Conservation (phyloP, 2,113 vertebrate genomes). For the Vombatus ursinus region DNA sequence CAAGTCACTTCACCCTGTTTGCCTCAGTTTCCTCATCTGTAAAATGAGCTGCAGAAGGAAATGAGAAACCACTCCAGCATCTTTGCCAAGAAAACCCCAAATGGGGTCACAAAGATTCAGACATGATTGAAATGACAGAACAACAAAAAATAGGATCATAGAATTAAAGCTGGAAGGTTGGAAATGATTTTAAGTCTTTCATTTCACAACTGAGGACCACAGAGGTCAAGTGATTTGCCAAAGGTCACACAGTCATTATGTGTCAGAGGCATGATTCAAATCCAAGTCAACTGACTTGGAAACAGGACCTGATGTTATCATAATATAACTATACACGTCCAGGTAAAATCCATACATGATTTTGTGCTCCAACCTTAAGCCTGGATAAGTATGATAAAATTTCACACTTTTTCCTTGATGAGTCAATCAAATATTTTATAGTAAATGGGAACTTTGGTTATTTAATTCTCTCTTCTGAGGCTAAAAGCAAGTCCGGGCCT, state of each 20-base stretch:
- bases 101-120: neutral
- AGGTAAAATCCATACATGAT: neutral
- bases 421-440: neutral
- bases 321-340: neutral
- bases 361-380: neutral
- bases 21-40: neutral
- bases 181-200: neutral
- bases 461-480: neutral
- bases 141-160: neutral
- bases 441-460: neutral
- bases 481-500: neutral
- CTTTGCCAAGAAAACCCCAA: neutral
- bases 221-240: neutral
- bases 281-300: neutral
- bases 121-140: neutral
- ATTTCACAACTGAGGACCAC: neutral
- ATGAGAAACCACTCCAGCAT: neutral
- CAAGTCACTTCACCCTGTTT: neutral
- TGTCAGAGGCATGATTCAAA: neutral
- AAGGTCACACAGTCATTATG: neutral
- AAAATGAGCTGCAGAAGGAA: neutral
- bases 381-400: neutral
- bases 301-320: neutral
- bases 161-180: neutral
- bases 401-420: neutral